Base-by-base conservation (phyloP, 2,113 vertebrate species). In the Hippotragus niger region DNA sequence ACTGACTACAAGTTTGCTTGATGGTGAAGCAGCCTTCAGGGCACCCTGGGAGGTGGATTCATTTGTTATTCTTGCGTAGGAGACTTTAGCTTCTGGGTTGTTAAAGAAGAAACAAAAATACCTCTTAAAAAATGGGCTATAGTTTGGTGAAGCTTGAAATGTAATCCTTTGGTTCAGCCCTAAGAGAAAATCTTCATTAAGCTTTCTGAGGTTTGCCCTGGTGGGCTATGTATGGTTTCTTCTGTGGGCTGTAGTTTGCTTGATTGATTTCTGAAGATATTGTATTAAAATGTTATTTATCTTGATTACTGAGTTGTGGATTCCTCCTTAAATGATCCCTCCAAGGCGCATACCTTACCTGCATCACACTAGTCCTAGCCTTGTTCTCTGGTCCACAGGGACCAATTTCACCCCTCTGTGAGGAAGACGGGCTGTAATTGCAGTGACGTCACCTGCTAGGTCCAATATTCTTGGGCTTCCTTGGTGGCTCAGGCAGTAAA, bases 31-130 rank as follows among this genome's bases (percentile, higher is more conserved):
- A 86, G 88, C 82, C 97, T 98, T 88, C 23, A 0, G 97, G 97
- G 74, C 67, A 55, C 2, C 21, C 93, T 82, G 76, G 53, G 76
- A 94, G 93, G 74, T 92, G 88, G 88, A 97, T 88, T 96, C 76
- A 89, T 93, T 97, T 94, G 82, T 96, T 94, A 95, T 94, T 94
- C 64, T 45, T 25, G 85, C 0, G 4, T 95, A 81, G 97, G 93
- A 90, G 58, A 88, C 31, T 50, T 91, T 91, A 80, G 88, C 60
- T 93, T 92, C 97, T 86, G 76, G 74, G 31, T 92, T 97, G 94
- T 96, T 97, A 95, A 84, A 95, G 93, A 98, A 95, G 82, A 97
- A 97, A 98, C 95, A 96, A 92, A 97, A 97, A 91, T 88, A 96
- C 88, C 76, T 76, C 82, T 92, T 90, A 88, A 92, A 97, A 95